Evolutionary conservation across 2,888 invertebrate species (phyloP).

Genomic region (Orthosia gothica): DNA sequence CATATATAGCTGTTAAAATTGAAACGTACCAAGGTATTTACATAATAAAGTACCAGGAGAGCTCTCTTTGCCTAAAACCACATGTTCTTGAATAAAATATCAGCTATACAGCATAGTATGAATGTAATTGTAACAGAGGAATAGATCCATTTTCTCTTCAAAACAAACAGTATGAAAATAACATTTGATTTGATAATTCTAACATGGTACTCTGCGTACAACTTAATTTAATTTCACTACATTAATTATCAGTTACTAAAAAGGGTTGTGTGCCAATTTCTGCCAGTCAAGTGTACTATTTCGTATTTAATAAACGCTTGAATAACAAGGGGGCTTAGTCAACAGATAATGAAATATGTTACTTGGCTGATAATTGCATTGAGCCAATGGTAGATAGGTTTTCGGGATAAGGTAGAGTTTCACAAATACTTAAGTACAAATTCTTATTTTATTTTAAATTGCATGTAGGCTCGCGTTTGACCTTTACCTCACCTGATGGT

Average conservation of each 20-base stretch:
- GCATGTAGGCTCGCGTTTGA: no score
- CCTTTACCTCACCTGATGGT: no score
- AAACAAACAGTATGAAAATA: slow-evolving; percentile 20
- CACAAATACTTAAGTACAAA: no score
- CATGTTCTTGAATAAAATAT: background rate
- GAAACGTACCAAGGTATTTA: no score
- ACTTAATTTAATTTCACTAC: slow-evolving; percentile 33
- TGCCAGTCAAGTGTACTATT: slow-evolving; percentile 45
- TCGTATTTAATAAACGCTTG: slow-evolving; percentile 50
- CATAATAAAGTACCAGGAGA: background rate
- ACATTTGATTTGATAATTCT: slow-evolving; percentile 23
- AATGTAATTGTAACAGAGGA: background rate
- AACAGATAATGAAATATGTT: slow-evolving; percentile 11
- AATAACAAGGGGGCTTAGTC: slow-evolving; percentile 11
- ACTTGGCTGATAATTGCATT: background rate
- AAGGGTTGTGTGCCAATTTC: slow-evolving; percentile 19
- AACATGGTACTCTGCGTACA: background rate
- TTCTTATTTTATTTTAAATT: no score
- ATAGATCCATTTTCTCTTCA: background rate
- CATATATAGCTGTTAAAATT: no score
- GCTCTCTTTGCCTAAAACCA: slow-evolving; percentile 5
- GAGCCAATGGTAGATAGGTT: no score
- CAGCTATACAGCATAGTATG: background rate
- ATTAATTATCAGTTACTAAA: slow-evolving; percentile 26
- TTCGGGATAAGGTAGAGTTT: no score